Conservation (phyloP, 2,888 invertebrate species). For the Odontocolon sp. region DNA sequence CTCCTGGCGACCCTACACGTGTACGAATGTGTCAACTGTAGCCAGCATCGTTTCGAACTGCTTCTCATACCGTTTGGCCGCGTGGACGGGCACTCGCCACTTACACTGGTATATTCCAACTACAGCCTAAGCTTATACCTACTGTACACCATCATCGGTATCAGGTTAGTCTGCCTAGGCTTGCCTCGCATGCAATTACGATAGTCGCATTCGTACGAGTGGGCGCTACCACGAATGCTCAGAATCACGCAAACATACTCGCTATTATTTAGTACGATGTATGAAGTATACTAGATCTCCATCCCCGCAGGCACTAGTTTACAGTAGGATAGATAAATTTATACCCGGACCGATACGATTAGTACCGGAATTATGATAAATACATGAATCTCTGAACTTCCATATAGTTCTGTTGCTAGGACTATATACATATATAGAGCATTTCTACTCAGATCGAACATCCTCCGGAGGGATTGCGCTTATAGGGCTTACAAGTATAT, state of each 20-base stretch:
- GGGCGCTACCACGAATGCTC: slow-evolving; percentile 32
- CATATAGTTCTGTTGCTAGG: no score
- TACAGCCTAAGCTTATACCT: background rate
- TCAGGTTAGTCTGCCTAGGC: no score
- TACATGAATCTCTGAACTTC: no score
- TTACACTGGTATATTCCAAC: background rate
- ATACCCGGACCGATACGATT: background rate
- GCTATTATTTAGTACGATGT: slow-evolving; percentile 23
- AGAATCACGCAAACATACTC: slow-evolving; percentile 27
- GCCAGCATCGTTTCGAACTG: slow-evolving; percentile 23
- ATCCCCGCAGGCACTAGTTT: background rate
- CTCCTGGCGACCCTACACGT: slow-evolving; percentile 63
- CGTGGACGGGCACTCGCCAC: background rate
- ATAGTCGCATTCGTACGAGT: slow-evolving; percentile 5
- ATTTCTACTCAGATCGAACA: no score
- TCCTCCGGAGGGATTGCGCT: no score
- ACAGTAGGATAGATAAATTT: slow-evolving; percentile 21
- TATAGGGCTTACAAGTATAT: no score
- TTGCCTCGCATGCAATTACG: background rate
- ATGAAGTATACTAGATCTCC: slow-evolving; percentile 13
- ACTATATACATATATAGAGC: no score
- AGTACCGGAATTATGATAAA: background rate
- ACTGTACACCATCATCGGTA: no score
- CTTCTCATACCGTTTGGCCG: background rate
- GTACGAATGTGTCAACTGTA: slow-evolving; percentile 57